phyloP scores from a whole-genome alignment of 2,113 vertebrate genomes.

The Manacus vitellinus region DNA sequence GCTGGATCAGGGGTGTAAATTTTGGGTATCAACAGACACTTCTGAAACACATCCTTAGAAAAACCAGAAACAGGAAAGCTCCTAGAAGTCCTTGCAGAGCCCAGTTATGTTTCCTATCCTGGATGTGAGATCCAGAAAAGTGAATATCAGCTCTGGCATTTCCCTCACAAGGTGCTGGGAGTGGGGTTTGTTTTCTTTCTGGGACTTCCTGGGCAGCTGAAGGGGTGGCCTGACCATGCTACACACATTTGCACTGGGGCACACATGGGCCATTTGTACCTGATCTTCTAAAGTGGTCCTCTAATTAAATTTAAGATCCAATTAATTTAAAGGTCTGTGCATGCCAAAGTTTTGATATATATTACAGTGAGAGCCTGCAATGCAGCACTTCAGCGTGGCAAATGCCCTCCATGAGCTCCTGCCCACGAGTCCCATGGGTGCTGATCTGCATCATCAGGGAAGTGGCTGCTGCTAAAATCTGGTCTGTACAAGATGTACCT shows the following conservation, averaged over 20 bases:
- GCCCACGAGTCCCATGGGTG: rapidly evolving
- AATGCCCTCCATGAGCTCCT: neutral
- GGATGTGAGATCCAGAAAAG: neutral
- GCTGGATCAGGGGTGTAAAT: neutral
- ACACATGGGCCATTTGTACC: rapidly evolving
- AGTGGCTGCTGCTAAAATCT: neutral
- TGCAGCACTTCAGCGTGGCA: neutral
- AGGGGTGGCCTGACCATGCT: neutral
- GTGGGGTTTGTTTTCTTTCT: neutral
- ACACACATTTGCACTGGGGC: neutral
- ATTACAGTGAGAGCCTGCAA: neutral
- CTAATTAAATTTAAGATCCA: neutral
- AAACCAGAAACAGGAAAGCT: neutral
- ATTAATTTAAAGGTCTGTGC: neutral
- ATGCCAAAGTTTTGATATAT: neutral
- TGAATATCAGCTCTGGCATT: neutral
- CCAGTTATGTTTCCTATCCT: neutral
- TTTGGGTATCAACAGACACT: neutral
- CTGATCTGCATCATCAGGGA: neutral
- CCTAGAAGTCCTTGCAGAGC: neutral
- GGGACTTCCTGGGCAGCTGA: neutral
- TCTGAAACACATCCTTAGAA: neutral
- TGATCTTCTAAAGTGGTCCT: neutral
- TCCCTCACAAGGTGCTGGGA: neutral
- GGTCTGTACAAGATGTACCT: neutral